Percentiles rank a stretch among this genome's conserved stretches.
phyloP scores from a whole-genome alignment of 2,888 invertebrate genomes.

The Acanthosepion lycidas region DNA sequence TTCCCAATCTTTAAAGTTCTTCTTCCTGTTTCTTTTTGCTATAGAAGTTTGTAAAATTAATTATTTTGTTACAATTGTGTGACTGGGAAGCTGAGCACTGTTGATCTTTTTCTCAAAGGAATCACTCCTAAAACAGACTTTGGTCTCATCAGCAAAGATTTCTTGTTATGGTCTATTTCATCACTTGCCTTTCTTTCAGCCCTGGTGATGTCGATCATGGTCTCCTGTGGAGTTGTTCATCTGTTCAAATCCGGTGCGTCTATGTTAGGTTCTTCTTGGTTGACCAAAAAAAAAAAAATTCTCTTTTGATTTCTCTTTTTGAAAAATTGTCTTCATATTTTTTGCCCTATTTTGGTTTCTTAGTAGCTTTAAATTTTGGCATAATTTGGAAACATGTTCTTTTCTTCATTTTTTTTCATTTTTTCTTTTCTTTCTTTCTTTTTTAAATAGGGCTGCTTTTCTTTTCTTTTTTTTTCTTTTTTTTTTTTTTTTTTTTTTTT shows the following conservation, averaged over 20 bases:
- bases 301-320: constrained; percentile 11
- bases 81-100: not conserved
- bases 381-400: not conserved
- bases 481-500: not conserved
- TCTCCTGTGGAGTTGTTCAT: constrained; percentile 44
- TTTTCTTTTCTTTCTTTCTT: not conserved
- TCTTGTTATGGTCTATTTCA: constrained; percentile 36
- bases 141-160: not conserved
- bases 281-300: not conserved
- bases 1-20: not conserved
- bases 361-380: constrained; percentile 11
- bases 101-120: not conserved
- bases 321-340: not conserved
- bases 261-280: constrained; percentile 35
- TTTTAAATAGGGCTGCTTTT: not conserved
- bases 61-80: not conserved
- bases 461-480: not conserved
- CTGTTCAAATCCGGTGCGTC: constrained; percentile 42
- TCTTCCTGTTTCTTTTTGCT: not conserved
- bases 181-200: constrained; percentile 43
- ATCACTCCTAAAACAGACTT: not conserved
- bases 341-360: constrained; percentile 33
- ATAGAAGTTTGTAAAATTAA: not conserved
- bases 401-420: not conserved
- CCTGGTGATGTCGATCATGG: constrained; percentile 44